Evolutionary conservation across 2,113 vertebrate genomes (phyloP).

Genomic region (Coregonus clupeaformis): DNA sequence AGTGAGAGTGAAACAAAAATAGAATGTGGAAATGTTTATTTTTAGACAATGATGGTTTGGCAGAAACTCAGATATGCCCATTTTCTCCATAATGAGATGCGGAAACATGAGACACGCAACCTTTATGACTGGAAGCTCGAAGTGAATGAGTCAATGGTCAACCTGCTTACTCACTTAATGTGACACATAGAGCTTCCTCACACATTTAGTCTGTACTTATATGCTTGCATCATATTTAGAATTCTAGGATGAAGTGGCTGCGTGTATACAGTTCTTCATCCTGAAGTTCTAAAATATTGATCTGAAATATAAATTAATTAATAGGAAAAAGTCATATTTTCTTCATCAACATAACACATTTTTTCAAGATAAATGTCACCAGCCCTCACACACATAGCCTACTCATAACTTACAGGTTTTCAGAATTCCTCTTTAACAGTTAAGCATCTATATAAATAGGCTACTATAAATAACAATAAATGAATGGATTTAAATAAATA

Average conservation of each 20-base stretch:
- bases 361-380: slow-evolving; percentile 38
- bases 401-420: slow-evolving; percentile 34
- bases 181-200: slow-evolving; percentile 14
- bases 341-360: slow-evolving; percentile 44
- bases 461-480: slow-evolving; percentile 88
- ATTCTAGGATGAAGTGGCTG: slow-evolving; percentile 1
- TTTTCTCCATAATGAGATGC: slow-evolving; percentile 11
- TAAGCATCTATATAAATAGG: slow-evolving; percentile 81
- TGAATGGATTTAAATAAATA: slow-evolving; percentile 95
- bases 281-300: background rate
- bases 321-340: background rate
- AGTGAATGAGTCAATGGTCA: slow-evolving; percentile 17
- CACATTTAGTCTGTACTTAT: background rate
- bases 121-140: slow-evolving; percentile 19
- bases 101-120: background rate
- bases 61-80: slow-evolving; percentile 4
- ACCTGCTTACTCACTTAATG: slow-evolving; percentile 16
- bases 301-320: background rate
- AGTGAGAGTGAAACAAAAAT: background rate
- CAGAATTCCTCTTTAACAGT: slow-evolving; percentile 49
- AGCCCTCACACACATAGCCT: slow-evolving; percentile 52
- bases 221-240: background rate
- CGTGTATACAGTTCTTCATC: slow-evolving; percentile 10
- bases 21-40: slow-evolving; percentile 38
- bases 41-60: slow-evolving; percentile 18